Evolutionary conservation across 2,888 invertebrate species (phyloP).

Genomic region (Eupithecia tripunctaria): DNA sequence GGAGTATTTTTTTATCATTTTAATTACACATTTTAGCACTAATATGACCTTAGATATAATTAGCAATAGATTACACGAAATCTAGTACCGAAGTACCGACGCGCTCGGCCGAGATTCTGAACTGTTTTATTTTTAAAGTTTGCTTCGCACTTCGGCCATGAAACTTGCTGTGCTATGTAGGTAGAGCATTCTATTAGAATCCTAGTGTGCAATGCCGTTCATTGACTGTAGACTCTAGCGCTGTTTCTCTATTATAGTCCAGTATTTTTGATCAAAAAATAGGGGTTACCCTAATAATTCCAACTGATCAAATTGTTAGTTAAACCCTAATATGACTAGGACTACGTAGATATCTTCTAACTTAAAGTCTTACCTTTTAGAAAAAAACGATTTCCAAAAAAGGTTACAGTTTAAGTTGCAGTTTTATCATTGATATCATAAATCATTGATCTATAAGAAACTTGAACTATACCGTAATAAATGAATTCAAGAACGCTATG

Average conservation of each 20-base stretch:
- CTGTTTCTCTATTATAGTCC: background rate
- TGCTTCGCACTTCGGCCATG: constrained; percentile 72
- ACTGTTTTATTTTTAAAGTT: constrained; percentile 81
- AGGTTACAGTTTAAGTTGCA: too few species aligned
- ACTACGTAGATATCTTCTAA: too few species aligned
- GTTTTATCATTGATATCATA: too few species aligned
- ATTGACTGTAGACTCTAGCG: constrained; percentile 59
- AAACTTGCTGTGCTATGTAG: constrained; percentile 61
- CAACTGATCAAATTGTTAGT: too few species aligned
- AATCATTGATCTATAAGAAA: too few species aligned
- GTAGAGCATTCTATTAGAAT: constrained; percentile 56
- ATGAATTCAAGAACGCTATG: background rate
- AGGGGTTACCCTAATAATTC: too few species aligned
- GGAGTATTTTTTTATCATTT: background rate
- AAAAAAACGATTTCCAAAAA: too few species aligned
- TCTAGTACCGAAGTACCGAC: constrained; percentile 53
- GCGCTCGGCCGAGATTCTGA: constrained; percentile 73
- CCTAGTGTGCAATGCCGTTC: constrained; percentile 66
- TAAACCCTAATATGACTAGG: too few species aligned
- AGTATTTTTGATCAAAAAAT: too few species aligned
- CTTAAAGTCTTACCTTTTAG: too few species aligned
- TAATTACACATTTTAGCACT: constrained; percentile 35
- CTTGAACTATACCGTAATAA: background rate
- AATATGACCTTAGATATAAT: constrained; percentile 32
- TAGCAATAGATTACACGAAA: constrained; percentile 60